Evolutionary conservation across 2,888 invertebrate species (phyloP).

Genomic region (Drosophila melanocephala): DNA sequence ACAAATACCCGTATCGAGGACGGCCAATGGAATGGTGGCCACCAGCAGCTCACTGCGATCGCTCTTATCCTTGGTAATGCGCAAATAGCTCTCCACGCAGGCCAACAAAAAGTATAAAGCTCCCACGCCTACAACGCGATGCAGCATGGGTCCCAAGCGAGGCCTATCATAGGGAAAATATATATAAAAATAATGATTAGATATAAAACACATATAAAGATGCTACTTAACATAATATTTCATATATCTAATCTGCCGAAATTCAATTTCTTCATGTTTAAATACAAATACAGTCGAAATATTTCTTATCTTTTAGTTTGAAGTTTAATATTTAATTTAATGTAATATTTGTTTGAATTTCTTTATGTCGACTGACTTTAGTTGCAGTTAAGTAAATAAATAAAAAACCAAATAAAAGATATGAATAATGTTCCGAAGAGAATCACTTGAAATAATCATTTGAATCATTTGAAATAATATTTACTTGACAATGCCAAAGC

Average conservation of each 20-base stretch:
- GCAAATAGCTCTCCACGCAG: conserved; percentile 93
- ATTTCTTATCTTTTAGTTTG: no score
- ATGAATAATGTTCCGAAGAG: no score
- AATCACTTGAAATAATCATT: background rate
- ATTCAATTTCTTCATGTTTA: background rate
- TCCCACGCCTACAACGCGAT: conserved; percentile 94
- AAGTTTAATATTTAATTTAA: no score
- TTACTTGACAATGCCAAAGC: conserved; percentile 98
- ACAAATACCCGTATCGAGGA: conserved; percentile 94
- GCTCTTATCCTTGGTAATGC: conserved; percentile 89
- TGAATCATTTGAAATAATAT: conserved; percentile 73
- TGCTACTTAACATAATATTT: background rate
- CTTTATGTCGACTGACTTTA: no score
- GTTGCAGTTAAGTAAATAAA: no score
- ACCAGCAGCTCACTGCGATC: conserved; percentile 89
- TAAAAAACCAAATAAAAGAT: no score
- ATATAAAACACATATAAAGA: background rate
- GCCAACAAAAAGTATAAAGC: conserved; percentile 93
- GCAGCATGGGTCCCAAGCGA: conserved; percentile 94
- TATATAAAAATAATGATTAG: background rate
- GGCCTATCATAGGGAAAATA: conserved; percentile 87
- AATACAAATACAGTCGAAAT: no score
- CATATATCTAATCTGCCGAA: background rate
- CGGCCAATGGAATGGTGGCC: conserved; percentile 93
- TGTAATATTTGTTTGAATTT: no score